Conservation (phyloP, 2,113 vertebrate species). For the Heloderma charlesbogerti region DNA sequence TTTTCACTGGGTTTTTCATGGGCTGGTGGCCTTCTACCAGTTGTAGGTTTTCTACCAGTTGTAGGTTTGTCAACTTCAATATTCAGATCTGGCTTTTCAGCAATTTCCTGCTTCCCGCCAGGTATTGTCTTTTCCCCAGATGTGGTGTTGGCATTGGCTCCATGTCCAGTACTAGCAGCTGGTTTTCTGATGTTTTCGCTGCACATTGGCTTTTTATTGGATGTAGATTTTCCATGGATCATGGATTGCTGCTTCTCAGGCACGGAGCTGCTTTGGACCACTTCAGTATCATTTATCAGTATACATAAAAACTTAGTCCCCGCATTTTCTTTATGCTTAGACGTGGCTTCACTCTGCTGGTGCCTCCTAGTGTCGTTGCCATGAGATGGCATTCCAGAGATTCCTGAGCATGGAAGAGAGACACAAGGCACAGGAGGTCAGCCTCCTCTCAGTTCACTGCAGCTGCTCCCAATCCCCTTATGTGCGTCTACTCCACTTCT, state of each 20-base stretch:
- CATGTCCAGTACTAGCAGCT: rapidly evolving
- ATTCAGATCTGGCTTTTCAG: rapidly evolving
- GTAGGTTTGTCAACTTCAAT: background rate
- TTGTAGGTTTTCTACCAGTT: background rate
- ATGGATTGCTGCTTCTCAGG: background rate
- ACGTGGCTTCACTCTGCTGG: background rate
- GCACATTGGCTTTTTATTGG: background rate
- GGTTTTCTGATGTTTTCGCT: background rate
- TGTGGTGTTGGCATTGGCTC: background rate
- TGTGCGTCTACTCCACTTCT: background rate
- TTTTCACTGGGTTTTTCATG: rapidly evolving
- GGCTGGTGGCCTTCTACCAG: background rate
- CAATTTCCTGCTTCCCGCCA: rapidly evolving
- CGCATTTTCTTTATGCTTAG: too few relatives aligned
- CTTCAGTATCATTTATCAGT: too few relatives aligned
- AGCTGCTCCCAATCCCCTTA: background rate
- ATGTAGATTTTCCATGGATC: background rate
- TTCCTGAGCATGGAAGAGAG: slow-evolving; percentile 43
- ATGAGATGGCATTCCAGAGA: background rate
- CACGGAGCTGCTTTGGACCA: too few relatives aligned
- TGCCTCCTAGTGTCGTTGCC: background rate
- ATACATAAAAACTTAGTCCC: too few relatives aligned
- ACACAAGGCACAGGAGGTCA: background rate
- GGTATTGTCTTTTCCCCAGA: rapidly evolving
- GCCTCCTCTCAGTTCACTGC: too few relatives aligned